Evolutionary conservation across 2,888 invertebrate genomes (phyloP).

Genomic region (Dastarcus helophoroides): DNA sequence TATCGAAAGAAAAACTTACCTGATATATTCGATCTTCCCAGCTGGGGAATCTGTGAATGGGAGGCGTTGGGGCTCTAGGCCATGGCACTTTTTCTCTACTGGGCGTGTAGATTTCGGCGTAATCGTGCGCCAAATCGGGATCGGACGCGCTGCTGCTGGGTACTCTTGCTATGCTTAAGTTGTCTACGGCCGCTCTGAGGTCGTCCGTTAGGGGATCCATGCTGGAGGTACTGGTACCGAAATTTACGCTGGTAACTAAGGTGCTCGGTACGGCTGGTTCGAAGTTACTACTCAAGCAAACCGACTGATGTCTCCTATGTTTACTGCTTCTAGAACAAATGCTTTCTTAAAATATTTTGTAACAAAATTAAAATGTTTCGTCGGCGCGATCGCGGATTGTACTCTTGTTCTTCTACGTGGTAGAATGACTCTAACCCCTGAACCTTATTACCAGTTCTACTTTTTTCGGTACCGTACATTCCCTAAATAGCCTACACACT

Average conservation of each 20-base stretch:
- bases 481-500: too few relatives aligned
- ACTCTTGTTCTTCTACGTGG: too few relatives aligned
- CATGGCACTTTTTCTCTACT: slow-evolving; percentile 52
- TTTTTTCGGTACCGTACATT: too few relatives aligned
- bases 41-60: slow-evolving; percentile 59
- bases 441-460: too few relatives aligned
- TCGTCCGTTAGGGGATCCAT: slow-evolving; percentile 48
- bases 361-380: too few relatives aligned
- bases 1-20: slow-evolving; percentile 41
- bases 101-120: slow-evolving; percentile 89
- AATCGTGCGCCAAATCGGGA: slow-evolving; percentile 69
- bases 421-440: too few relatives aligned
- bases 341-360: too few relatives aligned
- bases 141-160: slow-evolving; percentile 55
- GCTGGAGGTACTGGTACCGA: slow-evolving; percentile 28
- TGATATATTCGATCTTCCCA: slow-evolving; percentile 97
- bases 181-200: slow-evolving; percentile 48
- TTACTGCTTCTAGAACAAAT: slow-evolving; percentile 24
- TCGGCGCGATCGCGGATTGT: too few relatives aligned
- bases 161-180: slow-evolving; percentile 41
- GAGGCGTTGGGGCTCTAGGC: slow-evolving; percentile 71
- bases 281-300: slow-evolving; percentile 37
- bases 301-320: slow-evolving; percentile 47
- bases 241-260: slow-evolving; percentile 30
- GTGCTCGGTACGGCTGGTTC: slow-evolving; percentile 33